A percentile compares a stretch with the other conserved stretches of the same genome.
Evolutionary conservation across 2,888 invertebrate genomes (phyloP).

Genomic region (Megastigmus dorsalis): DNA sequence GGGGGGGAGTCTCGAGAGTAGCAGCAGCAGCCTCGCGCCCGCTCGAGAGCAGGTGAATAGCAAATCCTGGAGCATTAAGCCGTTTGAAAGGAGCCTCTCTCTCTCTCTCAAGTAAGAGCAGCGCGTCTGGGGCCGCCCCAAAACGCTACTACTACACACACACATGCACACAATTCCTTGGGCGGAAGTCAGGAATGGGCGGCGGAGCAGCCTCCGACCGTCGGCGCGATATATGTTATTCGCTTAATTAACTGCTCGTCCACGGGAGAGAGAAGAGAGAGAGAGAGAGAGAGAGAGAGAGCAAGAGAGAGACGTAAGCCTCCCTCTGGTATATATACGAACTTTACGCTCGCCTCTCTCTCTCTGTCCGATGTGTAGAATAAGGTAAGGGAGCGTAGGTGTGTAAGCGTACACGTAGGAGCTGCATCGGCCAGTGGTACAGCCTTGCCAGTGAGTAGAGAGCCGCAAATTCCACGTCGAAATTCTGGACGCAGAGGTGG

Average conservation of each 20-base stretch:
- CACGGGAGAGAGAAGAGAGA: too few species aligned
- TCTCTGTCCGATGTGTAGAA: too few species aligned
- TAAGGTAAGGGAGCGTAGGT: too few species aligned
- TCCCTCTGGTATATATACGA: too few species aligned
- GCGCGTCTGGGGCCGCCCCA: neutral
- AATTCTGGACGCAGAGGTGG: constrained; percentile 18
- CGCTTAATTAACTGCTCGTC: constrained; percentile 73
- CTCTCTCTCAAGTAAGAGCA: neutral
- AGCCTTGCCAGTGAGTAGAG: too few species aligned
- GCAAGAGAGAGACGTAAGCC: constrained; percentile 57
- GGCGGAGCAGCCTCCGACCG: constrained; percentile 58
- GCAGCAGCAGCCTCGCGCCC: neutral
- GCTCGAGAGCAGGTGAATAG: constrained; percentile 31
- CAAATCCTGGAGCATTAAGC: constrained; percentile 38
- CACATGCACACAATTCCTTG: neutral
- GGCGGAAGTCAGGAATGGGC: constrained; percentile 51
- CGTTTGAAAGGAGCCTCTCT: constrained; percentile 6
- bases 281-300: constrained; percentile 7
- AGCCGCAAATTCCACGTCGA: constrained; percentile 41
- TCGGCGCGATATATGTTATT: constrained; percentile 69
- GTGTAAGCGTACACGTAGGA: too few species aligned
- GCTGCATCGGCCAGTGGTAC: too few species aligned
- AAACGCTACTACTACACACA: neutral
- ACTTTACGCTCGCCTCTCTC: too few species aligned
- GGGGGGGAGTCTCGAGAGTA: neutral